Evolutionary conservation across 2,888 invertebrate species (phyloP).

Genomic region (Lithosia quadra): DNA sequence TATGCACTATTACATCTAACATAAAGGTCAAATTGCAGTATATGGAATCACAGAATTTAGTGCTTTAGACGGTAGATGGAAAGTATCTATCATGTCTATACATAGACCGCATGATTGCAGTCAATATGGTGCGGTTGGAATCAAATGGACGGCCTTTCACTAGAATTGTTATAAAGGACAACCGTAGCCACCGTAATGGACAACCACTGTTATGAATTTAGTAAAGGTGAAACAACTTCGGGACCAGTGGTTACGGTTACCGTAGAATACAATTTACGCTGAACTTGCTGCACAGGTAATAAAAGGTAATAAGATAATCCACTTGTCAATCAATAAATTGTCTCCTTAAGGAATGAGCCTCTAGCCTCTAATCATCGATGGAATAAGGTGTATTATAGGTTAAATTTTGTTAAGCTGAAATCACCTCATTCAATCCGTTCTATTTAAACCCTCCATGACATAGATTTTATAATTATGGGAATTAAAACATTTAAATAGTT

Average conservation of each 20-base stretch:
- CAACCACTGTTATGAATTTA: neutral
- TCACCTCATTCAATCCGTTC: neutral
- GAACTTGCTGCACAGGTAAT: neutral
- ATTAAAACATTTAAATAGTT: no score
- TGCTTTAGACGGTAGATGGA: neutral
- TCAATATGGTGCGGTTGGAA: neutral
- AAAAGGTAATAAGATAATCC: neutral
- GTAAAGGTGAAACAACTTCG: neutral
- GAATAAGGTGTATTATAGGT: neutral
- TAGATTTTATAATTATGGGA: no score
- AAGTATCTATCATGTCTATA: neutral
- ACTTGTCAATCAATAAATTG: no score
- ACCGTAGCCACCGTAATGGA: neutral
- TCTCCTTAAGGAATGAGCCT: neutral
- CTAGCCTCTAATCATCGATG: neutral
- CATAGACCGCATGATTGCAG: neutral
- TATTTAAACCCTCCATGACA: neutral
- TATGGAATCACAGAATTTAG: neutral
- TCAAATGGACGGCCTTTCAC: neutral
- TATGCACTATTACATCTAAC: neutral
- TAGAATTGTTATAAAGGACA: neutral
- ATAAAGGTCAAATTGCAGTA: slow-evolving; percentile 1
- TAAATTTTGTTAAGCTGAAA: neutral
- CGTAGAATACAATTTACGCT: no score
- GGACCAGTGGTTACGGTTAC: no score